Evolutionary conservation across 2,113 vertebrate genomes (phyloP).

Genomic region (Nycticorax nycticorax): DNA sequence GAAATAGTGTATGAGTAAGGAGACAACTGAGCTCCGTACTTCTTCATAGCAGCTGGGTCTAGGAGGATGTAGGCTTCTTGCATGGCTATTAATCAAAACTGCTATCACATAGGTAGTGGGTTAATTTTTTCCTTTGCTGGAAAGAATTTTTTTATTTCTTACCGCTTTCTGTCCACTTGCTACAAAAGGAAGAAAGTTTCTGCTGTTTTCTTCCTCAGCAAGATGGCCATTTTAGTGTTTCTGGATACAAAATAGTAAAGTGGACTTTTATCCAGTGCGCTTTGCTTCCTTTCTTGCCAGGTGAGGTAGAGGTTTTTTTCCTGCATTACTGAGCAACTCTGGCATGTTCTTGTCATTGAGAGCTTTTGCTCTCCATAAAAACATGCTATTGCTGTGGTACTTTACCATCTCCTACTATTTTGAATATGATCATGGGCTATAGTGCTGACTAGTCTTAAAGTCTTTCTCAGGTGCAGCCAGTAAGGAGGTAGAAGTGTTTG

Average conservation of each 20-base stretch:
- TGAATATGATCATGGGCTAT: not conserved
- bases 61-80: not conserved
- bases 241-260: not conserved
- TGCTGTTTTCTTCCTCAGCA: not conserved
- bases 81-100: not conserved
- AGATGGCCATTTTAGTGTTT: not conserved
- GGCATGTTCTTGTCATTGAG: not conserved
- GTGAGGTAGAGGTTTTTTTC: not conserved
- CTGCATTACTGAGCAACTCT: not conserved
- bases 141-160: not conserved
- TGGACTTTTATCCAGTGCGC: not conserved
- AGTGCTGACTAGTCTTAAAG: not conserved
- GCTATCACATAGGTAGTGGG: not conserved
- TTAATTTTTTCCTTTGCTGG: not conserved
- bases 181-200: accelerated
- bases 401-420: not conserved
- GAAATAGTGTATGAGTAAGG: not conserved
- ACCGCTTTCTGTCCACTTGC: not conserved
- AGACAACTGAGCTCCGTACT: not conserved
- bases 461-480: not conserved
- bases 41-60: not conserved
- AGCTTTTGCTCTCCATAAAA: not conserved
- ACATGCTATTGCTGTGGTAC: not conserved
- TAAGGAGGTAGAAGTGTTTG: not conserved
- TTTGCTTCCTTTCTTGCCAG: not conserved